Evolutionary conservation across 2,888 invertebrate genomes (phyloP).

Genomic region (Yponomeuta sedellus): DNA sequence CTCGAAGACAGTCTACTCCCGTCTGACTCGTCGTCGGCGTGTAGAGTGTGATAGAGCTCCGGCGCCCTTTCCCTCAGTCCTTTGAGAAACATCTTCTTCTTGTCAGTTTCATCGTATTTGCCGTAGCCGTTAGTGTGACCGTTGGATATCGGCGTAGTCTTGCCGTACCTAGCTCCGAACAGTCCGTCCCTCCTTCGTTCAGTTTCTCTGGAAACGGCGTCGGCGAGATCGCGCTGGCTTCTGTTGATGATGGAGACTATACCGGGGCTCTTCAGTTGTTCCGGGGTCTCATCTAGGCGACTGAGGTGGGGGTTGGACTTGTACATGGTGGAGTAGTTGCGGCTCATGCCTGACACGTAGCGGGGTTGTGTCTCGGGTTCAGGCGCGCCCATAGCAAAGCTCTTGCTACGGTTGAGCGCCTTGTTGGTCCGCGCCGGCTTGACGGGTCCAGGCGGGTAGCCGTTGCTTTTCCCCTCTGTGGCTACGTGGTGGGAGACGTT

Average conservation of each 20-base stretch:
- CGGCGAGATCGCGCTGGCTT: conserved; percentile 86
- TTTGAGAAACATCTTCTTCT: conserved; percentile 81
- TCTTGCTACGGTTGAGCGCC: conserved; percentile 87
- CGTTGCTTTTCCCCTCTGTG: conserved; percentile 61
- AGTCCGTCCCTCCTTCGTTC: conserved; percentile 71
- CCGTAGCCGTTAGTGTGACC: conserved; percentile 65
- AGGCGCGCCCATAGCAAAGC: conserved; percentile 87
- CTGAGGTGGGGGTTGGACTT: conserved; percentile 88
- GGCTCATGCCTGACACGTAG: conserved; percentile 64
- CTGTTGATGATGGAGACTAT: conserved; percentile 90
- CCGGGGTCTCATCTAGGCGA: conserved; percentile 81
- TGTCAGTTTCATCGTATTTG: conserved; percentile 73
- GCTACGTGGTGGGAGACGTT: conserved; percentile 75
- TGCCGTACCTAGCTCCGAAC: conserved; percentile 74
- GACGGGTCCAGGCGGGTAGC: conserved; percentile 78
- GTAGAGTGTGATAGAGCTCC: conserved; percentile 82
- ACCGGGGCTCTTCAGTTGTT: conserved; percentile 88
- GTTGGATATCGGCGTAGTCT: conserved; percentile 70
- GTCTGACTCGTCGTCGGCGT: conserved; percentile 78
- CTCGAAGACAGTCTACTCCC: conserved; percentile 65
- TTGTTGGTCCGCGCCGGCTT: conserved; percentile 89
- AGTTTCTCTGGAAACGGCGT: conserved; percentile 74
- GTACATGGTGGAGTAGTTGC: conserved; percentile 78
- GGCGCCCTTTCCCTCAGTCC: conserved; percentile 83
- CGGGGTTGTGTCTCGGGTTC: conserved; percentile 68